Evolutionary conservation across 1,140 invertebrate species (phyloP), one percentile per base, ranked within the genome.

Genomic region (Antheraea mylitta): DNA sequence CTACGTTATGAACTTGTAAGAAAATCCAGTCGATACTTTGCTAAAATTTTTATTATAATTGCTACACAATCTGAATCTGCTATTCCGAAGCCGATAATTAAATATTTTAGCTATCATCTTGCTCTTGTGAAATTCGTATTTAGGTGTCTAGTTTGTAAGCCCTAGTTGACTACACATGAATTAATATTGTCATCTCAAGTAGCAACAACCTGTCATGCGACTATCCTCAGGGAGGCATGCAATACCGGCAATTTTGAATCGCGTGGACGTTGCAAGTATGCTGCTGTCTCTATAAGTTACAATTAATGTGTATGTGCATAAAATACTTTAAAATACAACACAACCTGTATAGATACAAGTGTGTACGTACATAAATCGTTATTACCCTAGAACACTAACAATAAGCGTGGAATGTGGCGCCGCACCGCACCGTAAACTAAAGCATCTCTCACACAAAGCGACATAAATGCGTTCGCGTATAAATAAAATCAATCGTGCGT

Each of bases 401-500:
- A 66, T 66, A 66, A 66, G 48, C 22, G 22, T 38, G 58, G 53
- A 59, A 66, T 66, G 65, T 30, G 53, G 61, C 11, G 38, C 61
- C 45, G 61, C 11, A 22, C 61, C 45, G 45, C 45, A 16, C 60
- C 67, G 68, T 74, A 74, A 75, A 78, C 62, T 83, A 77, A 83
- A 82, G 75, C 72, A 81, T 77, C 72, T 81, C 66, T 71, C 69
- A 80, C 69, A 80, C 79, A 84, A 81, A 84, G 77, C 81, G 67
- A 78, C 80, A 81, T 87, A 89, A 87, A 89, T 82, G 76, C 79
- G 78, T 89, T 87, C 78, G 70, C 83, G 75, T 70, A 77, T 73
- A 81, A 86, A 86, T 86, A 86, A 86, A 85, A 78, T 79, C 80
- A 80, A 85, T 86, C 67, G 76, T 78, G 80, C 83, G 69, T 83